phyloP scores from a whole-genome alignment of 2,113 vertebrate species.

The Dasyurus viverrinus region DNA sequence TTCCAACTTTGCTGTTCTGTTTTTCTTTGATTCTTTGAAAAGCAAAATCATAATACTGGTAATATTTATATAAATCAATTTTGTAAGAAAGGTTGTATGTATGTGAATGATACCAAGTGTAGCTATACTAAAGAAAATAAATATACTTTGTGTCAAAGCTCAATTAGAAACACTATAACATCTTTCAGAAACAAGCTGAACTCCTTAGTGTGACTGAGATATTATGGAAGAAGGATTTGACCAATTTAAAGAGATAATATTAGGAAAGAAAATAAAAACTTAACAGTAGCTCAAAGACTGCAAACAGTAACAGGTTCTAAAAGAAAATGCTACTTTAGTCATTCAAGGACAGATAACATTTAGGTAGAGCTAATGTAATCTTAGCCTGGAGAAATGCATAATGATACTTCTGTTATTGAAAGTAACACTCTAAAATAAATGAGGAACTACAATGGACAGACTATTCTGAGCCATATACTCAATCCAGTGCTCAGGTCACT shows the following conservation, averaged over 20 bases:
- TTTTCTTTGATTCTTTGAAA: conserved; percentile 20
- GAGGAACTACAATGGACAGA: neutral
- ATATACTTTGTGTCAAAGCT: neutral
- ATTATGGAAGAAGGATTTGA: neutral
- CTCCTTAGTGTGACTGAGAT: neutral
- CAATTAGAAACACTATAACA: neutral
- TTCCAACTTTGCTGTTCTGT: conserved; percentile 27
- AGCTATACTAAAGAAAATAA: conserved; percentile 5
- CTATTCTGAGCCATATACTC: neutral
- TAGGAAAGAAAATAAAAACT: neutral
- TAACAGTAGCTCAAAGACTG: neutral
- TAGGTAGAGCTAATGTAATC: neutral
- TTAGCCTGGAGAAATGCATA: conserved; percentile 8
- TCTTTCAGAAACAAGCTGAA: neutral
- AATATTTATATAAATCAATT: neutral
- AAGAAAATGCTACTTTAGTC: conserved; percentile 22
- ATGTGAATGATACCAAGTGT: neutral
- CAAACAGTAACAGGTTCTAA: neutral
- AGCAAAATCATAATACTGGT: conserved; percentile 1
- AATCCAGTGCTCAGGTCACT: neutral
- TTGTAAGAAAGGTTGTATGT: neutral
- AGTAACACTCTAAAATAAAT: conserved; percentile 22
- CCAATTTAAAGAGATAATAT: conserved; percentile 21
- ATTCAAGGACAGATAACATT: conserved; percentile 9
- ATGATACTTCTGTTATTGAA: neutral